Conservation (phyloP, 2,888 invertebrate genomes). For the Drosophila robusta region DNA sequence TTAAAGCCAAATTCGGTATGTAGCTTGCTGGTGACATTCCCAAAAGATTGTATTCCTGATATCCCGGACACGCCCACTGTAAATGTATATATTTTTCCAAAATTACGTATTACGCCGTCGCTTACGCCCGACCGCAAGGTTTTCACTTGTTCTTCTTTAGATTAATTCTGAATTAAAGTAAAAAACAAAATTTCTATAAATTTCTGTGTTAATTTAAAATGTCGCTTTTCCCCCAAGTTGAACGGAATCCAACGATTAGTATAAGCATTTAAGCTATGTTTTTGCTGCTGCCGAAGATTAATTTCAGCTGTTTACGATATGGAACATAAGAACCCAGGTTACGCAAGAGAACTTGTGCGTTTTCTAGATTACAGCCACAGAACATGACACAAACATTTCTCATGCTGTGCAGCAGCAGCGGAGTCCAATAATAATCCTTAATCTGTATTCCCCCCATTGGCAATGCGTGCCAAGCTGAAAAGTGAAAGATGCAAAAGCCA, state of each 20-base stretch:
- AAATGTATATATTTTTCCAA: no score
- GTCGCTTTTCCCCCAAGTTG: background rate
- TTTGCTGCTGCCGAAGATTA: constrained; percentile 7
- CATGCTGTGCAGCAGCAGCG: constrained; percentile 52
- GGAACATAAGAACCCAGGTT: constrained; percentile 36
- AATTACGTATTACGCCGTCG: no score
- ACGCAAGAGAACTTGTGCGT: constrained; percentile 54
- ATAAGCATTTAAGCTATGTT: background rate
- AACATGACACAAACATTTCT: constrained; percentile 72
- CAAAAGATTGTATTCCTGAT: no score
- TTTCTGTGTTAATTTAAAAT: background rate
- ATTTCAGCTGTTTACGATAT: constrained; percentile 27
- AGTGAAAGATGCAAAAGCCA: constrained; percentile 52
- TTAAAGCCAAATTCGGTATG: no score
- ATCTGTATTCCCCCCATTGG: constrained; percentile 41
- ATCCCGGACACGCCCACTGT: no score
- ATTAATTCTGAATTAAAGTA: no score
- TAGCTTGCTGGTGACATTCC: no score
- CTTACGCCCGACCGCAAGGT: no score
- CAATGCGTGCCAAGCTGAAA: constrained; percentile 50
- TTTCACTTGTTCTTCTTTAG: no score
- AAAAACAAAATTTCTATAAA: no score
- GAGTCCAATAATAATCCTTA: constrained; percentile 45
- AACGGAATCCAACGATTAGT: constrained; percentile 10
- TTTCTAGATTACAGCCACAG: constrained; percentile 54